phyloP scores from a whole-genome alignment of 2,797 vertebrate species.

The Kryptolebias ocellatus region DNA sequence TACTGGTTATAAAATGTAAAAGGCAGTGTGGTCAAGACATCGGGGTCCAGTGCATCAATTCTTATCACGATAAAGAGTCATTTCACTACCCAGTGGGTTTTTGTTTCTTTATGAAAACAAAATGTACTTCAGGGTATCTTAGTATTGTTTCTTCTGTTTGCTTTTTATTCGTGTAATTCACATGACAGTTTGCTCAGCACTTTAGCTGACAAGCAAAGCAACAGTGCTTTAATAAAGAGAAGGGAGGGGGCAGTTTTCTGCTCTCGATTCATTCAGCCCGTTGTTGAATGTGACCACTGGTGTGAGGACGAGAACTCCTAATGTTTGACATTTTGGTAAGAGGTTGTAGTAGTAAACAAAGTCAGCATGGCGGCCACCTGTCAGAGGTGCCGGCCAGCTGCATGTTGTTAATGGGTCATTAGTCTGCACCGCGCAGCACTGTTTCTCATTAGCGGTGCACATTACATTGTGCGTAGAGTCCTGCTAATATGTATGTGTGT shows the following conservation, averaged over 20 bases:
- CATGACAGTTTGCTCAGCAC: too few species aligned
- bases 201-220: too few species aligned
- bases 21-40: too few species aligned
- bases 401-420: conserved; percentile 54
- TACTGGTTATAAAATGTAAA: too few species aligned
- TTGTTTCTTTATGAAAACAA: too few species aligned
- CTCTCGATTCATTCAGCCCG: conserved; percentile 3
- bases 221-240: too few species aligned
- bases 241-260: not conserved
- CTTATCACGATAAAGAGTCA: too few species aligned
- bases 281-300: conserved; percentile 18
- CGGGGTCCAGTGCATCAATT: too few species aligned
- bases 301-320: conserved; percentile 32
- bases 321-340: conserved; percentile 56
- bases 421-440: conserved; percentile 39
- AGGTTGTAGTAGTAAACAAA: conserved; percentile 50
- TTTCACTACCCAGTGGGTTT: too few species aligned
- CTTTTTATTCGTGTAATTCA: too few species aligned
- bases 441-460: conserved; percentile 47
- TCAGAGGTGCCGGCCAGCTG: conserved; percentile 52
- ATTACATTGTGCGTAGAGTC: conserved; percentile 31
- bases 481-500: conserved; percentile 25
- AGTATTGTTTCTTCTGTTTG: too few species aligned
- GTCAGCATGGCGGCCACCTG: conserved; percentile 63
- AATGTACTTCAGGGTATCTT: too few species aligned